Conservation (phyloP, 1,140 invertebrate species). For the Bombus confusus region DNA sequence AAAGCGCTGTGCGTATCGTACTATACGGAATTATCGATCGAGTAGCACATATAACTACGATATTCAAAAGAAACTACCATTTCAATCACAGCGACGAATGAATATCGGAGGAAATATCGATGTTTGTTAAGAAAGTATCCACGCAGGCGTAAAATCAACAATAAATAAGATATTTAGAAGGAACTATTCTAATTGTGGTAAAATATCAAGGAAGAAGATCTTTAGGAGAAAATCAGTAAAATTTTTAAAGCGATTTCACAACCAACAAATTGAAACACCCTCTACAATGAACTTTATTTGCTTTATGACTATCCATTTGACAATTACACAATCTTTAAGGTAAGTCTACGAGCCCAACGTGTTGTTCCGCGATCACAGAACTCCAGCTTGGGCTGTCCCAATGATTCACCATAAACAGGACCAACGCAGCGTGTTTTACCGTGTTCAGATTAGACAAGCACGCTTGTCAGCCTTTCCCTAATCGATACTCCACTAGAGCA, state of each 20-base stretch:
- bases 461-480: slow-evolving; percentile 6
- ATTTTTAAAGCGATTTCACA: background rate
- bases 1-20: too few species aligned
- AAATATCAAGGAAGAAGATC: too few species aligned
- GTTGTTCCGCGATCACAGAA: background rate
- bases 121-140: too few species aligned
- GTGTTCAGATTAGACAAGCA: background rate
- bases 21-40: too few species aligned
- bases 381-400: background rate
- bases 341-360: background rate
- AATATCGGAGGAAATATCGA: too few species aligned
- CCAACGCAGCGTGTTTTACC: slow-evolving; percentile 4
- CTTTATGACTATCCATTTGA: background rate
- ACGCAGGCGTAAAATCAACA: too few species aligned
- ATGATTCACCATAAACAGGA: slow-evolving; percentile 28
- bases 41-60: too few species aligned
- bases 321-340: background rate
- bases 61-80: too few species aligned
- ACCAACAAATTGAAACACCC: background rate
- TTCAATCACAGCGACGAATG: too few species aligned
- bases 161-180: too few species aligned
- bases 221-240: background rate
- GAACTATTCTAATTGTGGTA: too few species aligned
- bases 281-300: background rate
- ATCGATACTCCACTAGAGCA: slow-evolving; percentile 17